Evolutionary conservation across 2,113 vertebrate species (phyloP).

Genomic region (Electrona antarctica): DNA sequence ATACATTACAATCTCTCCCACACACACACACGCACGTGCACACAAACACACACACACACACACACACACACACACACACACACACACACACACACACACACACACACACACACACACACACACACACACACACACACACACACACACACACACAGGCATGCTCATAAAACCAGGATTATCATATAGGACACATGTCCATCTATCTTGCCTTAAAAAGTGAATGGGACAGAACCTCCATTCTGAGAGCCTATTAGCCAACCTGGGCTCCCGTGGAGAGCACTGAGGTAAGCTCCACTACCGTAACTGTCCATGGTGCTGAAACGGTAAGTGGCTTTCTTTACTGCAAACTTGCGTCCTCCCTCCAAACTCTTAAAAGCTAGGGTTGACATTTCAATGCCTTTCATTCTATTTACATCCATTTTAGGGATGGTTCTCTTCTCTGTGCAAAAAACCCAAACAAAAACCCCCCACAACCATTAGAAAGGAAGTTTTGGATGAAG

Average conservation of each 20-base stretch:
- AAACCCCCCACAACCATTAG: slow-evolving; percentile 28
- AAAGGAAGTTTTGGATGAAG: slow-evolving; percentile 28
- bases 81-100: background rate
- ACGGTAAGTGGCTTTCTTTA: slow-evolving; percentile 71
- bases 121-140: slow-evolving; percentile 17
- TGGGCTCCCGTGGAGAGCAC: slow-evolving; percentile 56
- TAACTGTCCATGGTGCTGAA: slow-evolving; percentile 83
- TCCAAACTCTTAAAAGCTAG: slow-evolving; percentile 68
- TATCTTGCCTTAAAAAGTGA: slow-evolving; percentile 53
- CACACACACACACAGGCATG: slow-evolving; percentile 13
- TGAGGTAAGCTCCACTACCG: slow-evolving; percentile 62
- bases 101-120: background rate
- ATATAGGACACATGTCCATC: slow-evolving; percentile 65
- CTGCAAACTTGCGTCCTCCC: slow-evolving; percentile 58
- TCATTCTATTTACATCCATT: slow-evolving; percentile 71
- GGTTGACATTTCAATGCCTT: slow-evolving; percentile 76
- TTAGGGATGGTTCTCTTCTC: slow-evolving; percentile 66
- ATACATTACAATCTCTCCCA: background rate
- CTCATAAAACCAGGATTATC: slow-evolving; percentile 53
- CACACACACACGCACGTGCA: background rate
- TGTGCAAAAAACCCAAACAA: slow-evolving; percentile 51
- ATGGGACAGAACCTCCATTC: slow-evolving; percentile 59
- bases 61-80: background rate
- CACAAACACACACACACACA: background rate
- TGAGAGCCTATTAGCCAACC: slow-evolving; percentile 64